These are phyloP conservation scores for Bombycilla garrulus DNA, from an alignment of 2,113 vertebrate species.

Conservation along the genomic window DNA sequence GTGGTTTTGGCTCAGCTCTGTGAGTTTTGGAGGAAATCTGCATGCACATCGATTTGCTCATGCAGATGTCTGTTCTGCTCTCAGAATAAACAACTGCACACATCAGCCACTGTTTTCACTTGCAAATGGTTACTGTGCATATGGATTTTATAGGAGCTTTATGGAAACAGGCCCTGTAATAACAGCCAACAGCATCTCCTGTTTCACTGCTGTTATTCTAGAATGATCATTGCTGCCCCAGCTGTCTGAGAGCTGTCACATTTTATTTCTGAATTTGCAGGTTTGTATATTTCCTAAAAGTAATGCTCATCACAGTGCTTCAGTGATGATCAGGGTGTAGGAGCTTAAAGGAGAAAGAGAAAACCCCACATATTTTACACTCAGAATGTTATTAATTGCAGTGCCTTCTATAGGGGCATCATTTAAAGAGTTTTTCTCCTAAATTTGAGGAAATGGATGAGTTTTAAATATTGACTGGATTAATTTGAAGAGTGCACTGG, in stretches of 20 bases:
- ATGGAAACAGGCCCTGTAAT: background rate
- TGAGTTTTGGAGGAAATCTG: background rate
- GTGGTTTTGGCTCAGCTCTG: background rate
- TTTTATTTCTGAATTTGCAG: background rate
- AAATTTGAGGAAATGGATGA: too few relatives aligned
- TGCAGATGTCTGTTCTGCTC: slow-evolving; percentile 35
- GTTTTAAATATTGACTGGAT: too few relatives aligned
- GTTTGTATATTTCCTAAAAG: background rate
- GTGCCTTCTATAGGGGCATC: too few relatives aligned
- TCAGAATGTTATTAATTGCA: too few relatives aligned
- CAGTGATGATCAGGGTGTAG: background rate
- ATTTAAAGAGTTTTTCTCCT: too few relatives aligned
- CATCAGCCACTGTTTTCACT: slow-evolving; percentile 11
- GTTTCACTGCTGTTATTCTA: background rate
- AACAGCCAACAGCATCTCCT: background rate
- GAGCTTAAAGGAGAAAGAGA: too few relatives aligned
- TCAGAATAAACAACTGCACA: slow-evolving; percentile 18
- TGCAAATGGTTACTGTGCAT: slow-evolving; percentile 8
- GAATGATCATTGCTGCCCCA: background rate
- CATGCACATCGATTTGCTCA: background rate
- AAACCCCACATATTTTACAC: too few relatives aligned
- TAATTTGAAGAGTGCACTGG: background rate
- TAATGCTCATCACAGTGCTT: background rate
- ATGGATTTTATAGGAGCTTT: background rate
- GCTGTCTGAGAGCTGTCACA: background rate